Base-by-base conservation (phyloP, 2,888 invertebrate species). In the Corythucha ciliata region DNA sequence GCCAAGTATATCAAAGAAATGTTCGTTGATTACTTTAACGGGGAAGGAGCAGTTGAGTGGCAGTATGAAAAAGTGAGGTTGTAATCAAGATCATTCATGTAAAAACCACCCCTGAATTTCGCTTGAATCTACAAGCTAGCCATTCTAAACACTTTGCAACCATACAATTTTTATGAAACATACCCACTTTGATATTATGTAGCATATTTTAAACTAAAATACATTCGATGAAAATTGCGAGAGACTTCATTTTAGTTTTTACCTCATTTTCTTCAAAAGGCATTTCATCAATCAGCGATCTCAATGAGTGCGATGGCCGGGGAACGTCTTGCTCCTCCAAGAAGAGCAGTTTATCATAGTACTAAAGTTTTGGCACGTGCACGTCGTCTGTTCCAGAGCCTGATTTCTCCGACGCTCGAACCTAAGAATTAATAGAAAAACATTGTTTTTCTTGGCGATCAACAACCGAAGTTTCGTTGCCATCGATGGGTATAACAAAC, bases 31-130 rank as follows among this genome's bases (percentile, higher is more conserved):
- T 55, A 55, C 37, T 55, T 55, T 33, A 53, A 55, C 39, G 48
- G 39, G 27, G 48, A 52, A 39, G 55, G 52, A 26, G 52, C 47
- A 39, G 55, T 55, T 5, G 52, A 55, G n/a, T 55, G 55, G 49
- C 53, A 55, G 29, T 37, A 55, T 45, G 46, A 39, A 46, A 20
- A 20, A 16, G 45, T 48, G 7, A 21, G 5, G 24, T 26, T 26
- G n/a, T 42, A 16, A n/a, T 21, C n/a, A 42, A n/a, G n/a, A n/a
- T n/a, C n/a, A n/a, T n/a, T n/a, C n/a, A n/a, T n/a, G n/a, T n/a
- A n/a, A n/a, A n/a, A n/a, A n/a, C n/a, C n/a, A n/a, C n/a, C n/a
- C n/a, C n/a, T n/a, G n/a, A n/a, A n/a, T n/a, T n/a, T n/a, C n/a
- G n/a, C n/a, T n/a, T n/a, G n/a, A n/a, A n/a, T n/a, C n/a, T n/a